These are phyloP conservation scores for Rhagoletis pomonella DNA, from an alignment of 1,140 invertebrate species.

Conservation along the genomic window DNA sequence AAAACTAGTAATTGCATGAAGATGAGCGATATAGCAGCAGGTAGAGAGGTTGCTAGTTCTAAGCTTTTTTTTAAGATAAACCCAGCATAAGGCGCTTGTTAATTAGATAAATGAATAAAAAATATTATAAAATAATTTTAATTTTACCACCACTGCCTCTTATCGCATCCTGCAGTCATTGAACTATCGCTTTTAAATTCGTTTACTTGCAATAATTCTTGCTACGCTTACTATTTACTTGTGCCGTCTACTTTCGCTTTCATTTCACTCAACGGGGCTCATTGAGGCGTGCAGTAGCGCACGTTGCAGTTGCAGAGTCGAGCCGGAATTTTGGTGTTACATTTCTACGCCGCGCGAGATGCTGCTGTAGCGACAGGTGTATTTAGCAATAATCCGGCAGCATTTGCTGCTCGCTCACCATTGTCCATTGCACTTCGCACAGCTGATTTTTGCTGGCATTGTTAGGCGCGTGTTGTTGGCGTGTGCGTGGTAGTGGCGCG, in stretches of 20 bases:
- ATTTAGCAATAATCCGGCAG: background rate
- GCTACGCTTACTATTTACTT: background rate
- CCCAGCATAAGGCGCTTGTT: background rate
- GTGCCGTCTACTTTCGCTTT: constrained; percentile 22
- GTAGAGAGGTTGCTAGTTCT: background rate
- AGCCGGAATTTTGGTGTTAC: constrained; percentile 22
- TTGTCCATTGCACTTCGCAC: constrained; percentile 17
- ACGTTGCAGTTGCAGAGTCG: background rate
- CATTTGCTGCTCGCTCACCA: constrained; percentile 29
- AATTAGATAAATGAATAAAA: background rate
- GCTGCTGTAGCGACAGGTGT: constrained; percentile 9
- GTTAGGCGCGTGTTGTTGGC: background rate
- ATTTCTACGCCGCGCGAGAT: background rate
- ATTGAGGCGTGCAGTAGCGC: constrained; percentile 25
- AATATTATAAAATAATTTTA: no score
- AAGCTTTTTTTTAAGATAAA: no score
- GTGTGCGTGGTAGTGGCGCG: constrained; percentile 3
- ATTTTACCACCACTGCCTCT: no score
- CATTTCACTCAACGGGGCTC: background rate
- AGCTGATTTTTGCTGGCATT: background rate
- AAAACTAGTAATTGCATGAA: background rate
- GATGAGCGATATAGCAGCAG: background rate
- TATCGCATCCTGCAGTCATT: background rate
- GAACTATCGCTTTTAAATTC: background rate
- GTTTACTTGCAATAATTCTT: constrained; percentile 18